Evolutionary conservation across 2,888 invertebrate species (phyloP).

Genomic region (Celastrina argiolus): DNA sequence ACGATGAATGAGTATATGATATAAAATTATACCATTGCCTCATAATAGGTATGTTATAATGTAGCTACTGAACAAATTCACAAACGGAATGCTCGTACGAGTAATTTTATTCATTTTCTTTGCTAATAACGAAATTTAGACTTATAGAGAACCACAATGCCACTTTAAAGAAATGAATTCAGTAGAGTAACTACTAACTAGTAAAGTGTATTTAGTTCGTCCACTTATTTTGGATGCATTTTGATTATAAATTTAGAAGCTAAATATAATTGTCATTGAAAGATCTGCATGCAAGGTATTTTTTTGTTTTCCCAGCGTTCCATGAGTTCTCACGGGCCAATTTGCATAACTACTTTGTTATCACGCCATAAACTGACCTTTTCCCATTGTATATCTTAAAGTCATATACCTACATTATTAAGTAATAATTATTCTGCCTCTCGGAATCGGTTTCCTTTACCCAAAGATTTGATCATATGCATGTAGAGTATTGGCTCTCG

Average conservation of each 20-base stretch:
- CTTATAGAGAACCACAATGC: no score
- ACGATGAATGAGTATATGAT: neutral
- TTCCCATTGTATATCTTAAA: neutral
- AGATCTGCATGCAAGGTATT: neutral
- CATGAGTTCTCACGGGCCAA: neutral
- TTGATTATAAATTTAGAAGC: neutral
- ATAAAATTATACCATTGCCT: neutral
- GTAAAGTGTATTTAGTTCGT: no score
- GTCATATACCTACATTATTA: neutral
- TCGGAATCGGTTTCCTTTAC: neutral
- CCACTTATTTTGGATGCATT: neutral
- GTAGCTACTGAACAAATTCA: neutral
- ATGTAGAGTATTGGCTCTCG: no score
- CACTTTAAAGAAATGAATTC: no score
- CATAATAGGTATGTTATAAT: neutral
- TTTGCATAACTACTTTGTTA: conserved; percentile 8
- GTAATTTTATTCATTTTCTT: neutral
- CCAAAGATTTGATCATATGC: no score
- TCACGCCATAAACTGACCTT: neutral
- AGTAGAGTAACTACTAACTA: no score
- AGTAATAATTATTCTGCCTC: neutral
- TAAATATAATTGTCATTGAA: neutral
- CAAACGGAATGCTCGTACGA: neutral
- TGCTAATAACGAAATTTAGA: no score
- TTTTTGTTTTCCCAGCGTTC: neutral